phyloP scores from a whole-genome alignment of 2,113 vertebrate genomes.

The Monopterus albus region DNA sequence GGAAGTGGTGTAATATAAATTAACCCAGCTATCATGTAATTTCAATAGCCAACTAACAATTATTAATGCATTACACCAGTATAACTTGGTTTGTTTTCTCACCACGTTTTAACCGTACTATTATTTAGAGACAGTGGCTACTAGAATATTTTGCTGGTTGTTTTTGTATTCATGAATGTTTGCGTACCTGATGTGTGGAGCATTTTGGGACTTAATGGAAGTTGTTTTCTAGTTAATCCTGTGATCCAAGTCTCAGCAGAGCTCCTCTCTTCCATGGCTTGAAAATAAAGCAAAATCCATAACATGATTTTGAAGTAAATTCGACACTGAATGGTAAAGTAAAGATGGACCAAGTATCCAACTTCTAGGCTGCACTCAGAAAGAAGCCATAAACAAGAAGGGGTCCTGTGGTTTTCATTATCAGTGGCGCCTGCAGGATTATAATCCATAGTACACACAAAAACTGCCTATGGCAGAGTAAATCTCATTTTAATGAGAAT shows the following conservation, averaged over 20 bases:
- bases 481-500: too few species aligned
- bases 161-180: constrained; percentile 67
- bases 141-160: constrained; percentile 59
- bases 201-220: constrained; percentile 56
- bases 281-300: constrained; percentile 37
- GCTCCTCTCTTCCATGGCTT: constrained; percentile 49
- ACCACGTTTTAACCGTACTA: constrained; percentile 35
- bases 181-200: constrained; percentile 57
- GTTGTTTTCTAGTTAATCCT: constrained; percentile 54
- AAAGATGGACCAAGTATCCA: not conserved
- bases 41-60: constrained; percentile 77
- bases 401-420: not conserved
- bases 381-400: not conserved
- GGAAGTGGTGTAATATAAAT: constrained; percentile 70
- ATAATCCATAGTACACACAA: too few species aligned
- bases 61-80: constrained; percentile 72
- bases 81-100: constrained; percentile 64
- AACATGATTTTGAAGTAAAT: constrained; percentile 40
- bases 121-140: constrained; percentile 64
- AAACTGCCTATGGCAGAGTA: too few species aligned
- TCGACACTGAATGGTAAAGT: not conserved
- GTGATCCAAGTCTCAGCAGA: constrained; percentile 42
- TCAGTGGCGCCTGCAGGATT: too few species aligned
- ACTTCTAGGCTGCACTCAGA: constrained; percentile 1
- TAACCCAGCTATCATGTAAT: constrained; percentile 68